A percentile compares a stretch with the other conserved stretches of the same genome.
Conservation (phyloP, 2,797 vertebrate species). For the Acridotheres tristis region DNA sequence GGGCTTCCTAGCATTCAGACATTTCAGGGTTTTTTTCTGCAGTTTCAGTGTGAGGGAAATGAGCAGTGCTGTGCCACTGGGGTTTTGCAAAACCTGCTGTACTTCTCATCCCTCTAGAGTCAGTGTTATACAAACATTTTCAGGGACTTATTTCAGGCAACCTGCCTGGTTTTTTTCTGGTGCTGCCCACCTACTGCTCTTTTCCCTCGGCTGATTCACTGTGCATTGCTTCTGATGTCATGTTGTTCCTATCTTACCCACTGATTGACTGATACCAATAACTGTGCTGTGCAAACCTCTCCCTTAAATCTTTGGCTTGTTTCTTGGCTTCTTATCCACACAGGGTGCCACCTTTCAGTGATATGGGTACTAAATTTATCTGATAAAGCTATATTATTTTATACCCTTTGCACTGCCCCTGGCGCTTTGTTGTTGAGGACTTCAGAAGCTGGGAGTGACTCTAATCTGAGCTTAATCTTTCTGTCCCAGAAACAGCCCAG, state of each 20-base stretch:
- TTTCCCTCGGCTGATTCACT: conserved; percentile 8
- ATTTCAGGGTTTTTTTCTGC: accelerated
- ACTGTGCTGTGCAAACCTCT: background rate
- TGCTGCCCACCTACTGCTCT: background rate
- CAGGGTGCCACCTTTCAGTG: background rate
- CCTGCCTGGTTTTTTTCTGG: background rate
- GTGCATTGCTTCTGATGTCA: background rate
- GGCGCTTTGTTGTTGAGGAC: background rate
- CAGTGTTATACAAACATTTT: background rate
- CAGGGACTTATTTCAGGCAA: background rate
- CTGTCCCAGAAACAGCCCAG: background rate
- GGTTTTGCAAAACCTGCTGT: background rate
- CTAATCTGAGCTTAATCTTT: background rate
- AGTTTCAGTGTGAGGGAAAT: background rate
- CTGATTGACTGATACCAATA: background rate
- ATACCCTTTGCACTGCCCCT: background rate
- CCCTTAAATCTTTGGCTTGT: conserved; percentile 4
- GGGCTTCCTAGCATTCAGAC: background rate
- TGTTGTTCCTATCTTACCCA: background rate
- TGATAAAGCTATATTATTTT: background rate
- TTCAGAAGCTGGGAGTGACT: background rate
- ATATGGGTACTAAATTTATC: background rate
- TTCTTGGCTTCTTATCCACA: background rate
- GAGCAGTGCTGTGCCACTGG: background rate
- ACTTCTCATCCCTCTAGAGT: background rate